Conservation (phyloP, 2,888 invertebrate genomes). For the Heliconius cydno region DNA sequence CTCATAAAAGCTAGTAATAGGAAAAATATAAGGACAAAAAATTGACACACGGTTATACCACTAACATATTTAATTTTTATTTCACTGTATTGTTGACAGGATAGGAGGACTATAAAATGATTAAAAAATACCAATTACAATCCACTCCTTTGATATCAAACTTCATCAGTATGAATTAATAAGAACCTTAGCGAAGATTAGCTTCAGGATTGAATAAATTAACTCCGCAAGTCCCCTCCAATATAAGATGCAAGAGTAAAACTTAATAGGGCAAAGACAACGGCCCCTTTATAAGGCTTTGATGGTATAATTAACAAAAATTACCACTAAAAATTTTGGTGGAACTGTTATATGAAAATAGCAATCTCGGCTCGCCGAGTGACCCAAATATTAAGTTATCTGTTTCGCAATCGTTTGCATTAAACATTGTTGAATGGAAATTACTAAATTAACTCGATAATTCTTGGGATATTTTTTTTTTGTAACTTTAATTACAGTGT, state of each 20-base stretch:
- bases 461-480: background rate
- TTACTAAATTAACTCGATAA: slow-evolving; percentile 11
- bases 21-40: too few relatives aligned
- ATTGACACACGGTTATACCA: too few relatives aligned
- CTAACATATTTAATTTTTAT: too few relatives aligned
- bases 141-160: slow-evolving; percentile 14
- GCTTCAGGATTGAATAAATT: slow-evolving; percentile 24
- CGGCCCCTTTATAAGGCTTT: slow-evolving; percentile 40
- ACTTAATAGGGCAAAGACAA: slow-evolving; percentile 33
- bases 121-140: slow-evolving; percentile 7
- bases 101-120: background rate
- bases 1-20: too few relatives aligned
- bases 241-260: slow-evolving; percentile 33
- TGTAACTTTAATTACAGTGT: too few relatives aligned
- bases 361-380: slow-evolving; percentile 22
- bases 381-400: slow-evolving; percentile 30
- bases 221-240: slow-evolving; percentile 14
- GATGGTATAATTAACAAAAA: slow-evolving; percentile 45
- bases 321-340: slow-evolving; percentile 34
- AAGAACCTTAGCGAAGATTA: slow-evolving; percentile 21
- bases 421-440: slow-evolving; percentile 1
- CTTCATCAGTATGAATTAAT: slow-evolving; percentile 21
- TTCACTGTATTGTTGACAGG: too few relatives aligned
- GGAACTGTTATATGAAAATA: slow-evolving; percentile 27
- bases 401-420: background rate